phyloP scores from a whole-genome alignment of 2,113 vertebrate species.

The Aspiorhynchus laticeps region DNA sequence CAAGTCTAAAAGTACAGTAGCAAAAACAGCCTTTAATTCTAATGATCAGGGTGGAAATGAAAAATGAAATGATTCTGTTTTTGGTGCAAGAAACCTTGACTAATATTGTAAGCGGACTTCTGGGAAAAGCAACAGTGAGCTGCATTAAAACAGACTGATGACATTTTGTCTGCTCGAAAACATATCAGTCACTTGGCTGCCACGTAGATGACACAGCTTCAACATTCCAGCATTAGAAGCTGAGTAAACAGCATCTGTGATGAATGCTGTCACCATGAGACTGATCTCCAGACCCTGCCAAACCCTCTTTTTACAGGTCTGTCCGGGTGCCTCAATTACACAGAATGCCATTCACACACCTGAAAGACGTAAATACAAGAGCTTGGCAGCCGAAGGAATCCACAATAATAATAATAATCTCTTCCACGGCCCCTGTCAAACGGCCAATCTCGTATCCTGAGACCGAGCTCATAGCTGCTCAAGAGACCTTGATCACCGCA shows the following conservation, averaged over 20 bases:
- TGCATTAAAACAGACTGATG: slow-evolving; percentile 24
- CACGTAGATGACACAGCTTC: not conserved
- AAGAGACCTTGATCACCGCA: slow-evolving; percentile 35
- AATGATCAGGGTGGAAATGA: not conserved
- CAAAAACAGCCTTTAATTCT: not conserved
- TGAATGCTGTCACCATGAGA: slow-evolving; percentile 38
- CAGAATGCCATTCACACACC: slow-evolving; percentile 50
- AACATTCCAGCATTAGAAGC: slow-evolving; percentile 33
- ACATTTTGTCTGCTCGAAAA: slow-evolving; percentile 12
- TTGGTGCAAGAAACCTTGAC: slow-evolving; percentile 11
- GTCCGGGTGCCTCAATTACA: slow-evolving; percentile 45
- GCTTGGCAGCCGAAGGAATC: slow-evolving; percentile 33
- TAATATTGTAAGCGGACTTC: not conserved
- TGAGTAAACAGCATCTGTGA: slow-evolving; percentile 41
- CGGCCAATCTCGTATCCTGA: slow-evolving; percentile 28
- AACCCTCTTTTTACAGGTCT: slow-evolving; percentile 37
- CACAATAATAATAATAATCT: slow-evolving; percentile 42
- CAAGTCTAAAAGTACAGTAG: not conserved
- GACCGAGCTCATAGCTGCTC: slow-evolving; percentile 23
- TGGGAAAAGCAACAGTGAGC: slow-evolving; percentile 14
- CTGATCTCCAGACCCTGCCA: slow-evolving; percentile 40
- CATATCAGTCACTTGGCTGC: slow-evolving; percentile 31
- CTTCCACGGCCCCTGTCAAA: slow-evolving; percentile 30
- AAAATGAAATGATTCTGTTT: not conserved
- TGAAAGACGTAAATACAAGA: slow-evolving; percentile 44